A percentile compares a stretch with the other conserved stretches of the same genome.
Conservation (phyloP, 2,113 vertebrate genomes). For the Rhinopithecus roxellana region DNA sequence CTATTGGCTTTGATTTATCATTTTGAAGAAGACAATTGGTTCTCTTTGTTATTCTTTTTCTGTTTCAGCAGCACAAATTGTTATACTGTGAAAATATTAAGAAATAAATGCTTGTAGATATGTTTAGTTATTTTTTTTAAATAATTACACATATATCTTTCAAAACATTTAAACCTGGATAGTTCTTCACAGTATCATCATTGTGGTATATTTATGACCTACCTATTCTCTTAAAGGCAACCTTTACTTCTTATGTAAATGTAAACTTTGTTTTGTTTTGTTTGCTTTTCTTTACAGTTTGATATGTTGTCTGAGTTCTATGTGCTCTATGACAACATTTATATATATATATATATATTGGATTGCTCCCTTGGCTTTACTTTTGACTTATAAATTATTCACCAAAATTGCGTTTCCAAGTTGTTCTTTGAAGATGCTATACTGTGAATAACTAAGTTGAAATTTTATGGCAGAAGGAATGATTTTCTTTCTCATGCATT, state of each 20-base stretch:
- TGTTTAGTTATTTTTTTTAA: neutral
- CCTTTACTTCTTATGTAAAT: conserved; percentile 51
- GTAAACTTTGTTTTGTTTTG: neutral
- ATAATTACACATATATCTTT: neutral
- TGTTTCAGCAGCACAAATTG: neutral
- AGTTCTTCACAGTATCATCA: neutral
- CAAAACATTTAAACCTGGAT: neutral
- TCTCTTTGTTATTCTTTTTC: neutral
- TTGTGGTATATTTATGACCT: neutral
- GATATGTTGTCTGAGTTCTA: conserved; percentile 51
- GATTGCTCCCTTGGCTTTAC: conserved; percentile 70
- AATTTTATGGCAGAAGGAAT: conserved; percentile 41
- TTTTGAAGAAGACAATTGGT: neutral
- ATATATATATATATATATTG: neutral
- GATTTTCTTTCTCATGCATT: conserved; percentile 56
- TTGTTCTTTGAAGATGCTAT: conserved; percentile 64
- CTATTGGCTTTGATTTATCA: neutral
- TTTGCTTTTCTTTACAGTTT: conserved; percentile 55
- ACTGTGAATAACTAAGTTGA: conserved; percentile 71
- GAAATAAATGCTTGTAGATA: neutral
- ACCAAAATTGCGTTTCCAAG: conserved; percentile 65
- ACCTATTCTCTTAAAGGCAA: conserved; percentile 15
- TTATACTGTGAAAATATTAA: neutral
- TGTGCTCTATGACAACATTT: conserved; percentile 41
- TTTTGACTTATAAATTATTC: conserved; percentile 79